Percentiles rank a stretch among this genome's conserved stretches.
Conservation (phyloP, 1,140 invertebrate genomes). For the Drosophila sturtevanti region DNA sequence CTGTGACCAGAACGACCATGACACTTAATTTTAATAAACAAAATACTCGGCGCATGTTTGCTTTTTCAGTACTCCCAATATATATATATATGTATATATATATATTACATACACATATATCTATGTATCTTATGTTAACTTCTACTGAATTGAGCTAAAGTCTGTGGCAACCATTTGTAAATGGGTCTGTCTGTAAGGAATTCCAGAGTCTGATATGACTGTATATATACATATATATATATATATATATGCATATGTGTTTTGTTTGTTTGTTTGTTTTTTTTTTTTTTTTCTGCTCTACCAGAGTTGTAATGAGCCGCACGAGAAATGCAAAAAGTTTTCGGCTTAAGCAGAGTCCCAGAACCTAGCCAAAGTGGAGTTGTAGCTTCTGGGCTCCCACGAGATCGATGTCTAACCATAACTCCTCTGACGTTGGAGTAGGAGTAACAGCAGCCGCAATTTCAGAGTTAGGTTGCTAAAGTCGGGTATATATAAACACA, state of each 20-base stretch:
- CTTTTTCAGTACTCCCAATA: not conserved
- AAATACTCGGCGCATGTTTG: slow-evolving; percentile 62
- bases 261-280: not conserved
- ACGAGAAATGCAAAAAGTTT: slow-evolving; percentile 76
- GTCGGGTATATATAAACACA: not conserved
- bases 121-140: not conserved
- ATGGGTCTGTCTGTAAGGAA: slow-evolving; percentile 5
- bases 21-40: slow-evolving; percentile 80
- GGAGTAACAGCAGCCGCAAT: slow-evolving; percentile 1
- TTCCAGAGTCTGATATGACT: slow-evolving; percentile 39
- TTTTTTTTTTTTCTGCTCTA: slow-evolving; percentile 43
- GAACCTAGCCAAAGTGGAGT: slow-evolving; percentile 51
- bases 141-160: not conserved
- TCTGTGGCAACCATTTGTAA: slow-evolving; percentile 13
- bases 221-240: not conserved
- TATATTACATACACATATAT: no score
- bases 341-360: slow-evolving; percentile 50
- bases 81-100: no score
- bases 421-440: slow-evolving; percentile 34
- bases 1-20: slow-evolving; percentile 45
- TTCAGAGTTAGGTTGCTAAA: slow-evolving; percentile 14
- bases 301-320: slow-evolving; percentile 73
- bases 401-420: slow-evolving; percentile 76
- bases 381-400: slow-evolving; percentile 30
- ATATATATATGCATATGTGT: not conserved